Percentiles rank a stretch among this genome's conserved stretches.
phyloP scores from a whole-genome alignment of 2,797 vertebrate genomes.

The Buphagus erythrorhynchus region DNA sequence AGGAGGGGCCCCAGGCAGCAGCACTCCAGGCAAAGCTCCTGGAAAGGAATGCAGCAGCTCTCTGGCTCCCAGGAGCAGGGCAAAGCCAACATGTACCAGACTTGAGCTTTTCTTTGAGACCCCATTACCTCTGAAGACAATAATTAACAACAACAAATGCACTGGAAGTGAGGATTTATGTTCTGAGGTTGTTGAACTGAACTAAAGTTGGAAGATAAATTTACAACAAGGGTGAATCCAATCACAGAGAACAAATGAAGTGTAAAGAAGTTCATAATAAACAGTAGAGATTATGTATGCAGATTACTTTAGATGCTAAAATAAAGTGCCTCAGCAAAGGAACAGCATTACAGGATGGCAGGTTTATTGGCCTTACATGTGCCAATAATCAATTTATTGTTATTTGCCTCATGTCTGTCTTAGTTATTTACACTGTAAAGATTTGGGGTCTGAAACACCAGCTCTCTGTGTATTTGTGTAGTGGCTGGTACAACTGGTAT shows the following conservation, averaged over 20 bases:
- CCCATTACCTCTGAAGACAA: not conserved
- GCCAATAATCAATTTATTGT: not conserved
- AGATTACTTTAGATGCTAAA: not conserved
- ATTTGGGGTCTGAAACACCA: not conserved
- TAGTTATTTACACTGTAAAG: not conserved
- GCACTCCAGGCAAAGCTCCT: not conserved
- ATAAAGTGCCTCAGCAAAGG: not conserved
- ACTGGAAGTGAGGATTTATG: not conserved
- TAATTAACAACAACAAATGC: not conserved
- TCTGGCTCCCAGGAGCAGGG: not conserved
- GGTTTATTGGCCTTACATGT: not conserved
- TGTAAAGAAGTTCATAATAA: not conserved
- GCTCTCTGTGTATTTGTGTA: not conserved
- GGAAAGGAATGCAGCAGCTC: not conserved
- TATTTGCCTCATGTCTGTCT: not conserved
- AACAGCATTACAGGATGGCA: not conserved
- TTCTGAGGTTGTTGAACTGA: not conserved
- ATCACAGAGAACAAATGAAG: not conserved
- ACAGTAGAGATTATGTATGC: not conserved
- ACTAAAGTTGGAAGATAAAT: not conserved
- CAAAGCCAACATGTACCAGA: accelerated
- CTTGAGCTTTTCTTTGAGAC: not conserved
- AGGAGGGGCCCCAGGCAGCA: not conserved
- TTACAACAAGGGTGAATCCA: not conserved
- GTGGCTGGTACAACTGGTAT: not conserved